Evolutionary conservation across 2,797 vertebrate species (phyloP).

Genomic region (Danionella dracula): DNA sequence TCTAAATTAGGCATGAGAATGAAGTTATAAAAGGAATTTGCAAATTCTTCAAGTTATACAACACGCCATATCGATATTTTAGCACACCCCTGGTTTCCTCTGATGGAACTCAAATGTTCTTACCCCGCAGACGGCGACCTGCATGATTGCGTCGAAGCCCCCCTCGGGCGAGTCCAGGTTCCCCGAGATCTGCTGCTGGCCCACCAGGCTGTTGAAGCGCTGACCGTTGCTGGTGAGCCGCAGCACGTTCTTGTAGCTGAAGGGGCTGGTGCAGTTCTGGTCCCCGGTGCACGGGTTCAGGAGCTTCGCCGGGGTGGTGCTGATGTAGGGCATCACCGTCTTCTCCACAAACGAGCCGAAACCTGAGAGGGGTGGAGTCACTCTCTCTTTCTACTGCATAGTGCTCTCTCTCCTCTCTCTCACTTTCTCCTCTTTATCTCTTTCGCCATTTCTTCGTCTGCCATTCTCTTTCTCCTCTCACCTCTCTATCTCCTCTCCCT

Average conservation of each 20-base stretch:
- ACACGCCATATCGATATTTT: too few species aligned
- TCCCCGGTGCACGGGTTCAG: slow-evolving; percentile 87
- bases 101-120: too few species aligned
- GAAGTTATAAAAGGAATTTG: too few species aligned
- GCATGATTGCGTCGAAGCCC: slow-evolving; percentile 98
- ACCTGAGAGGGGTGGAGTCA: slow-evolving; percentile 64
- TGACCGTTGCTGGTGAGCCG: slow-evolving; percentile 80
- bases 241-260: slow-evolving; percentile 96
- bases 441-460: slow-evolving; percentile 87
- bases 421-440: slow-evolving; percentile 53
- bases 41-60: too few species aligned
- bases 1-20: too few species aligned
- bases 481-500: too few species aligned
- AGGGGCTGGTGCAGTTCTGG: slow-evolving; percentile 93
- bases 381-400: too few species aligned
- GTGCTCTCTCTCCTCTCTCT: slow-evolving; percentile 37
- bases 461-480: too few species aligned
- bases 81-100: too few species aligned
- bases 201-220: slow-evolving; percentile 85
- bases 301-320: slow-evolving; percentile 90
- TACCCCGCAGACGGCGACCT: slow-evolving; percentile 94
- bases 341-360: slow-evolving; percentile 98
- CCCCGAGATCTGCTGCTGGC: slow-evolving; percentile 92
- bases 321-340: slow-evolving; percentile 97
- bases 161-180: slow-evolving; percentile 98